These are phyloP conservation scores for Harpagifer antarcticus DNA, from an alignment of 2,797 vertebrate species.

Conservation along the genomic window DNA sequence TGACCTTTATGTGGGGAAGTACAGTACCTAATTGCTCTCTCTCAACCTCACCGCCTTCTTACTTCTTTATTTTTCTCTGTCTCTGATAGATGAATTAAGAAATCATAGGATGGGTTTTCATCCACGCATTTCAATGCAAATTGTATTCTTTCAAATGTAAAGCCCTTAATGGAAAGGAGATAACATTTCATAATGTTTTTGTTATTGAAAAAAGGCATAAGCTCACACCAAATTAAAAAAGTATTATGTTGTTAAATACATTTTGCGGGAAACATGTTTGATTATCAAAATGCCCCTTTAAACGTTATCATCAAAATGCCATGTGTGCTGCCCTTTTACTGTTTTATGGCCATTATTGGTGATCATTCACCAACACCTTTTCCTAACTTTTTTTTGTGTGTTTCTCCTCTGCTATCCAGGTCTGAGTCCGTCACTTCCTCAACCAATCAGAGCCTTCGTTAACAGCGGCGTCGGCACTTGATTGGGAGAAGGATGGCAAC, in stretches of 20 bases:
- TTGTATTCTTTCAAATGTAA: constrained; percentile 16
- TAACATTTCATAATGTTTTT: constrained; percentile 4
- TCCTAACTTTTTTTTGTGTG: not conserved
- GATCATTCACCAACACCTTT: constrained; percentile 9
- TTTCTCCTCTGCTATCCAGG: constrained; percentile 47
- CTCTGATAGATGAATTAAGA: constrained; percentile 30
- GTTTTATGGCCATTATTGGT: not conserved
- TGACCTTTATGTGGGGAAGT: constrained; percentile 61
- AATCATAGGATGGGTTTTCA: constrained; percentile 26
- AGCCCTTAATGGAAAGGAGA: constrained; percentile 27
- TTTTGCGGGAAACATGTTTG: constrained; percentile 8
- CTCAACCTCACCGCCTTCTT: constrained; percentile 11
- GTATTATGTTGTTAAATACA: constrained; percentile 11
- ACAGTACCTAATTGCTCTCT: constrained; percentile 45
- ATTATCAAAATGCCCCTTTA: not conserved
- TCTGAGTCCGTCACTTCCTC: constrained; percentile 76
- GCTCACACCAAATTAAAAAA: not conserved
- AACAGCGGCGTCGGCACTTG: constrained; percentile 74
- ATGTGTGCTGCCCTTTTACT: not conserved
- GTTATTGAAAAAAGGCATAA: not conserved
- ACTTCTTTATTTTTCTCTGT: not conserved
- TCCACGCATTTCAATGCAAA: constrained; percentile 37
- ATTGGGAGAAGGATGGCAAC: constrained; percentile 87
- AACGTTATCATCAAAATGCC: not conserved
- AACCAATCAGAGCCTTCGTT: constrained; percentile 82